Evolutionary conservation across 2,888 invertebrate species (phyloP).

Genomic region (Euspilapteryx auroguttella): DNA sequence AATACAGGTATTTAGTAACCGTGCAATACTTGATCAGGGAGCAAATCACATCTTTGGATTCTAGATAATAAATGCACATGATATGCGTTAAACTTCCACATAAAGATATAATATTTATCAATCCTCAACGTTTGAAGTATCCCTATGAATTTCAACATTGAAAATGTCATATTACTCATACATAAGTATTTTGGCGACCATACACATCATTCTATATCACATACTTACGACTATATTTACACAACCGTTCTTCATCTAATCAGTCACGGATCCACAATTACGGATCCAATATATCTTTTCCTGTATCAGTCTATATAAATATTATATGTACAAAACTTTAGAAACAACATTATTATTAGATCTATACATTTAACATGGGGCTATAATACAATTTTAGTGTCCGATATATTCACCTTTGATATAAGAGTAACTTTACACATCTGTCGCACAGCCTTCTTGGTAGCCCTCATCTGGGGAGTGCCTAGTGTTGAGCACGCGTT

Average conservation of each 20-base stretch:
- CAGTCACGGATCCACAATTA: constrained; percentile 49
- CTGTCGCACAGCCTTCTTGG: constrained; percentile 91
- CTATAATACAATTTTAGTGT: constrained; percentile 28
- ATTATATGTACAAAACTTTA: constrained; percentile 56
- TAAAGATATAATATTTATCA: too few relatives aligned
- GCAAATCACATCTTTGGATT: constrained; percentile 15
- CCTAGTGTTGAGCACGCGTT: constrained; percentile 80
- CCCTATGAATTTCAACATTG: constrained; percentile 4
- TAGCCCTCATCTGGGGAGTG: constrained; percentile 90
- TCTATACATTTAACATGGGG: constrained; percentile 21
- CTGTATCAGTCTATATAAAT: constrained; percentile 47
- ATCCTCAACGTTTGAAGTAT: constrained; percentile 3
- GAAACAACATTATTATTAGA: constrained; percentile 21
- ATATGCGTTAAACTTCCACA: constrained; percentile 1
- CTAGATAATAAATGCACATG: constrained; percentile 1
- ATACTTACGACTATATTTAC: constrained; percentile 36
- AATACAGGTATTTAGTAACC: neutral
- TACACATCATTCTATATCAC: constrained; percentile 50
- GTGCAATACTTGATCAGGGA: constrained; percentile 1
- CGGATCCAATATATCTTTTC: constrained; percentile 49
- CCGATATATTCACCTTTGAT: constrained; percentile 9
- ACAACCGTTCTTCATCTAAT: constrained; percentile 45
- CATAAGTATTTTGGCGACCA: constrained; percentile 51
- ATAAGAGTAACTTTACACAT: constrained; percentile 64
- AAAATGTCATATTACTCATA: constrained; percentile 11